These are phyloP conservation scores for Eupithecia vulgata DNA, from an alignment of 2,888 invertebrate genomes.

Conservation along the genomic window DNA sequence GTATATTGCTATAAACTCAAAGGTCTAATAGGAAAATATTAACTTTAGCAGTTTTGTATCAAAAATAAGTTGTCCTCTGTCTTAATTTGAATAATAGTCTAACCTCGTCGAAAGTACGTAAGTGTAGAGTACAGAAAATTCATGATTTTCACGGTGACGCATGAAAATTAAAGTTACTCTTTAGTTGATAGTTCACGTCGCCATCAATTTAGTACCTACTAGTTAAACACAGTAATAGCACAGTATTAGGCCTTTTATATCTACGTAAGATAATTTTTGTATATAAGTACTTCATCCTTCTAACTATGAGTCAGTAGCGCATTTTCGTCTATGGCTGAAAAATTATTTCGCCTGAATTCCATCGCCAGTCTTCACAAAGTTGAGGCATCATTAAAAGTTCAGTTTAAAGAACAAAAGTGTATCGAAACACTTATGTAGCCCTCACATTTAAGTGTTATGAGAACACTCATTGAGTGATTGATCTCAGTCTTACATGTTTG, in stretches of 20 bases:
- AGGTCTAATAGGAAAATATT: neutral
- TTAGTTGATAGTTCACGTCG: too few species aligned
- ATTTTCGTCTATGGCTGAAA: neutral
- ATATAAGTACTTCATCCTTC: neutral
- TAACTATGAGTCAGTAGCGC: neutral
- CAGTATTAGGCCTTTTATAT: neutral
- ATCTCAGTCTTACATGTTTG: slow-evolving; percentile 56
- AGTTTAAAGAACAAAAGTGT: slow-evolving; percentile 8
- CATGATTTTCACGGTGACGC: neutral
- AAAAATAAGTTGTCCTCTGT: neutral
- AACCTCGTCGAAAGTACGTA: neutral
- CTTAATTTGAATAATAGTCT: neutral
- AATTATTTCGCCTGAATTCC: neutral
- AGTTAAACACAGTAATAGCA: too few species aligned
- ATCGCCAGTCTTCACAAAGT: neutral
- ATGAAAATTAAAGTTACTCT: neutral
- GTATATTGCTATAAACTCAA: too few species aligned
- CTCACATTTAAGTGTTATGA: slow-evolving; percentile 51
- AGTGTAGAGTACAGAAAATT: too few species aligned
- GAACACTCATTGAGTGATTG: slow-evolving; percentile 59
- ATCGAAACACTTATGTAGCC: slow-evolving; percentile 4
- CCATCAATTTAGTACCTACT: too few species aligned
- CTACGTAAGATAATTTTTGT: neutral
- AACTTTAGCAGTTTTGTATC: neutral
- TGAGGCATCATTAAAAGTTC: too few species aligned